A percentile compares a stretch with the other conserved stretches of the same genome.
These are phyloP conservation scores for Thaleichthys pacificus DNA, from an alignment of 2,797 vertebrate species.

Conservation along the genomic window DNA sequence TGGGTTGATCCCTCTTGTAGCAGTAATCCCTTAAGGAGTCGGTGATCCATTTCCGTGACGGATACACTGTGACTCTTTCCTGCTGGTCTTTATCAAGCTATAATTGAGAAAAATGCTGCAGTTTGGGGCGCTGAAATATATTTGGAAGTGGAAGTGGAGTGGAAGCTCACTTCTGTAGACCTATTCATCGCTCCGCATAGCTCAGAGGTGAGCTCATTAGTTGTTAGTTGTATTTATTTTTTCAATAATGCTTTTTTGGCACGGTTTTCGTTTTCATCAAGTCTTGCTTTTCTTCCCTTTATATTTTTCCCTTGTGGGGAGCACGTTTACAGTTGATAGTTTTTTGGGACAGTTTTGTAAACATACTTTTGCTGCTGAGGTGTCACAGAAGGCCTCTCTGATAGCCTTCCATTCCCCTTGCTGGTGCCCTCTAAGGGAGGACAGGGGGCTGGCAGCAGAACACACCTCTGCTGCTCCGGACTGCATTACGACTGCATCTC, in stretches of 20 bases:
- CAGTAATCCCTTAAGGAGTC: conserved; percentile 29
- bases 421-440: conserved; percentile 67
- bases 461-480: conserved; percentile 72
- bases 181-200: conserved; percentile 72
- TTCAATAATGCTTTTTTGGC: no score
- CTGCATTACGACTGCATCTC: conserved; percentile 62
- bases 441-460: conserved; percentile 64
- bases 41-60: conserved; percentile 76
- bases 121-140: conserved; percentile 78
- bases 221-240: not conserved
- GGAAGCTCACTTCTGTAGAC: conserved; percentile 66
- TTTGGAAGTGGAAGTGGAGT: conserved; percentile 76
- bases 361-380: conserved; percentile 77
- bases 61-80: conserved; percentile 79
- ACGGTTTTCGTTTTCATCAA: no score
- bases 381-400: conserved; percentile 77
- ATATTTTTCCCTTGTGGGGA: no score
- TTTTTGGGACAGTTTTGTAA: not conserved
- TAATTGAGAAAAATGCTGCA: conserved; percentile 72
- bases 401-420: conserved; percentile 76
- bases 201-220: conserved; percentile 75
- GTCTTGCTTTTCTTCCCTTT: no score
- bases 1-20: conserved; percentile 52
- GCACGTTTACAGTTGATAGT: not conserved
- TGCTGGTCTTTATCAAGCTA: conserved; percentile 83